Base-by-base conservation (phyloP, 2,113 vertebrate species). In the Corythoichthys intestinalis region DNA sequence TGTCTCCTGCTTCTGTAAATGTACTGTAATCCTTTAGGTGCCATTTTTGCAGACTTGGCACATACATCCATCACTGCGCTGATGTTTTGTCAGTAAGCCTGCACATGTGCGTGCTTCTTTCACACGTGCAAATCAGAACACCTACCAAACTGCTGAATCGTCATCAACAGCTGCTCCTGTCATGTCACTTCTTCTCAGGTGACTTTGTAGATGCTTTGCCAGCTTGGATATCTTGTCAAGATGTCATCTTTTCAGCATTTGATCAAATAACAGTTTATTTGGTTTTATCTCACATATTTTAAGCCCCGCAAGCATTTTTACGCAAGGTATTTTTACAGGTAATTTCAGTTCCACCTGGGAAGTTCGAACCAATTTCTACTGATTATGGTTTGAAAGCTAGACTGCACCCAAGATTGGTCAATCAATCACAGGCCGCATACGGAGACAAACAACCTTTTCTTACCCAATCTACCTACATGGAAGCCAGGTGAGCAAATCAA, bases 91-190 rank as follows among this genome's bases (percentile, higher is more conserved):
- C 69, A 56, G 73, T 83, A 82, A 88, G 76, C 76, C 64, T 68
- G 11, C 6, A 46, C n/a, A 47, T 5, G 6, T 34, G 13, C 6
- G 11, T 13, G 44, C 20, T 47, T 63, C 65, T 17, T 50, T 68
- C 75, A 84, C 84, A 78, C 35, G 15, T 74, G 79, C 88, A 89
- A 90, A 88, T 90, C 86, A 81, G 76, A 84, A 85, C 84, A 85
- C 88, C 90, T 87, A 54, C 70, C 50, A 65, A 79, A 72, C 78
- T 62, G 75, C 74, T 47, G 57, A 80, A 69, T 88, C 69, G 72
- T 85, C 80, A 72, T 68, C 71, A 77, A 66, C 66, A 65, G 77
- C 69, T 77, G 75, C 77, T 52, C 82, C 79, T 83, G 83, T 85
- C 81, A 82, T 83, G 85, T 85, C 83, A 81, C 67, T 76, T 78